Conservation (phyloP, 2,113 vertebrate genomes). For the Dasyornis broadbenti region DNA sequence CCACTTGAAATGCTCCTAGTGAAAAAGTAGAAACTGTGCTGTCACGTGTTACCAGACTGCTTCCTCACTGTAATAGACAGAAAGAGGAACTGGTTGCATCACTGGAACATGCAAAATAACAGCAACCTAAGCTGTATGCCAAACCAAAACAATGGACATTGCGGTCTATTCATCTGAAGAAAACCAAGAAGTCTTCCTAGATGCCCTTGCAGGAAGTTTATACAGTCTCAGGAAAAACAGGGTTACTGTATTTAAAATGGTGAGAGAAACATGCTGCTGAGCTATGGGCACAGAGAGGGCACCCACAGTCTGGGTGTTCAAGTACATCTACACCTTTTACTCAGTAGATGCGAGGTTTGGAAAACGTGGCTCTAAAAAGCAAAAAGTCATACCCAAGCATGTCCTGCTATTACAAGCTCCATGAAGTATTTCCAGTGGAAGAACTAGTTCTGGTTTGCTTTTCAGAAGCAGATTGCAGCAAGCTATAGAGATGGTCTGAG, state of each 20-base stretch:
- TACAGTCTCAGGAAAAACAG: background rate
- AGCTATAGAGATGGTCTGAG: fast-evolving
- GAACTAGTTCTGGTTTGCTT: background rate
- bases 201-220: background rate
- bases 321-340: background rate
- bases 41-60: background rate
- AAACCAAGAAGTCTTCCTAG: background rate
- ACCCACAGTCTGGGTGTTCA: background rate
- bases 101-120: background rate
- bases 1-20: background rate
- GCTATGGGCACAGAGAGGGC: background rate
- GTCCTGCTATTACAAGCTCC: background rate
- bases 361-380: background rate
- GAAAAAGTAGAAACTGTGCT: background rate
- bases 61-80: background rate
- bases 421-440: background rate
- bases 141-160: background rate
- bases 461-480: background rate
- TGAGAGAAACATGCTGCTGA: background rate
- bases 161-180: background rate
- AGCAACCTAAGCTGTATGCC: background rate
- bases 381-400: background rate
- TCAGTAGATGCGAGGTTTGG: background rate
- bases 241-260: background rate
- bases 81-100: background rate